Percentiles rank a stretch among this genome's conserved stretches.
These are phyloP conservation scores for Mycetomoellerius zeteki DNA, from an alignment of 1,140 invertebrate genomes.

Conservation along the genomic window DNA sequence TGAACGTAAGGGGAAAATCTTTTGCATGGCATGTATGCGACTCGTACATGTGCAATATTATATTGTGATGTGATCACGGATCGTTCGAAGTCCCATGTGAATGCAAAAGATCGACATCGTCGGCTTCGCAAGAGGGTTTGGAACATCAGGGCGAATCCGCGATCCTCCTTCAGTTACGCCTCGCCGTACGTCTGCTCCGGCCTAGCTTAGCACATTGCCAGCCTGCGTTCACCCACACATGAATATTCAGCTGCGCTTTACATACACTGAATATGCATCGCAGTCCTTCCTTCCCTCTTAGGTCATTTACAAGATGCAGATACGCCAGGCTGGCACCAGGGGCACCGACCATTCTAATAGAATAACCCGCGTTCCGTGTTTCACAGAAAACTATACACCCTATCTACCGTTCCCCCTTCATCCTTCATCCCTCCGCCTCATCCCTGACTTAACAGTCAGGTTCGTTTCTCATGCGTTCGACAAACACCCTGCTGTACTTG, in stretches of 20 bases:
- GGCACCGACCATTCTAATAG: constrained; percentile 81
- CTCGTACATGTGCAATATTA: not conserved
- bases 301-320: constrained; percentile 86
- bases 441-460: constrained; percentile 25
- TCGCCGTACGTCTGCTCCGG: constrained; percentile 24
- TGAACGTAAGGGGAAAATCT: not conserved
- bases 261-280: constrained; percentile 86
- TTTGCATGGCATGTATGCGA: not conserved
- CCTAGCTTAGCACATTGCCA: constrained; percentile 82
- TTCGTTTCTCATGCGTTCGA: constrained; percentile 56
- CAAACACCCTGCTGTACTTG: constrained; percentile 26
- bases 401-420: not conserved
- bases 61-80: constrained; percentile 17
- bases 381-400: constrained; percentile 74
- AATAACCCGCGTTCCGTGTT: constrained; percentile 77
- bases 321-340: constrained; percentile 76
- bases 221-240: constrained; percentile 83
- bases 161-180: constrained; percentile 63
- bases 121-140: constrained; percentile 16
- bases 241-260: constrained; percentile 85
- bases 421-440: not conserved
- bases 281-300: constrained; percentile 85
- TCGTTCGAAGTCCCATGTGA: not conserved
- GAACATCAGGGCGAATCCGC: constrained; percentile 65
- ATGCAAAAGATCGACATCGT: constrained; percentile 39